Conservation (phyloP, 2,888 invertebrate genomes). For the Tenthredo mesomela region DNA sequence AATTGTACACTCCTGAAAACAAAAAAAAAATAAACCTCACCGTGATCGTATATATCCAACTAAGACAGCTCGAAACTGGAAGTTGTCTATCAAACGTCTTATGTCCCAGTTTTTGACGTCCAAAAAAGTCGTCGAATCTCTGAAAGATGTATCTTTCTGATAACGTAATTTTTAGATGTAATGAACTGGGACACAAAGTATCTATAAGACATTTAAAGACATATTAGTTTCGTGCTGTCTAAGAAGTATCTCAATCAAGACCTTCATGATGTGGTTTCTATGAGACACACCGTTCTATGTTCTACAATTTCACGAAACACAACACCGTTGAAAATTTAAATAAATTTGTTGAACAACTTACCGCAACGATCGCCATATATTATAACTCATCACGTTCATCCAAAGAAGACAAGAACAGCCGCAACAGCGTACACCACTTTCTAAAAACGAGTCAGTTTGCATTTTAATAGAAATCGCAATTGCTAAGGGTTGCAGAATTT, state of each 20-base stretch:
- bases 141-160: too few species aligned
- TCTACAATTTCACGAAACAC: background rate
- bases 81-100: too few species aligned
- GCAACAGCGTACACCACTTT: background rate
- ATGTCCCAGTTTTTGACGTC: too few species aligned
- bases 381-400: constrained; percentile 25
- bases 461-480: background rate
- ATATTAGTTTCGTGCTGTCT: too few species aligned
- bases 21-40: background rate
- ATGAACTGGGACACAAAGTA: too few species aligned
- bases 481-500: background rate
- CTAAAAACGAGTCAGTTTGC: background rate
- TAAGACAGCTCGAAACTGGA: too few species aligned
- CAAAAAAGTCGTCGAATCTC: too few species aligned
- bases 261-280: too few species aligned
- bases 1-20: background rate
- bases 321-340: background rate
- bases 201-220: too few species aligned
- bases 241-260: too few species aligned
- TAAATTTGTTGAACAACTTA: background rate
- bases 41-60: background rate
- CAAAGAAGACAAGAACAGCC: background rate
- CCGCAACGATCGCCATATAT: constrained; percentile 31
- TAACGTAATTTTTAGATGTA: too few species aligned
- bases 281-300: too few species aligned